phyloP scores from a whole-genome alignment of 2,797 vertebrate species.

The Crocidura indochinensis region DNA sequence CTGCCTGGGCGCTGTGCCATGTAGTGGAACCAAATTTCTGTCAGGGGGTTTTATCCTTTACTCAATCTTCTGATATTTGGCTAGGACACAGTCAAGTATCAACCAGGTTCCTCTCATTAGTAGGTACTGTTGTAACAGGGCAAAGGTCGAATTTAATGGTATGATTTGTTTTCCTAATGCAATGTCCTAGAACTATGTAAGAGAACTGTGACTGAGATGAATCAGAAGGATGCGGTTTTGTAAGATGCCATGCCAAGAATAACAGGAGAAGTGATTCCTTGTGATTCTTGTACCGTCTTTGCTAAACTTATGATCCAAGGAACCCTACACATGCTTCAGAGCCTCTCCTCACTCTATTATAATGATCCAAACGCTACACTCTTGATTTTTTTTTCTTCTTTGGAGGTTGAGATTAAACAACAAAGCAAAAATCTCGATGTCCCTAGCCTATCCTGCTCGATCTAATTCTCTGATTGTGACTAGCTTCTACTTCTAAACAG shows the following conservation, averaged over 20 bases:
- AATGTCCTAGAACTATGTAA: constrained; percentile 65
- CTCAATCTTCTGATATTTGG: constrained; percentile 75
- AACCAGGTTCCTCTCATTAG: constrained; percentile 69
- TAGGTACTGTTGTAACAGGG: background rate
- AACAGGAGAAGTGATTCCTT: constrained; percentile 69
- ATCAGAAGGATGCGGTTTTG: constrained; percentile 61
- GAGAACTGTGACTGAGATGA: constrained; percentile 61
- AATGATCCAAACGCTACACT: constrained; percentile 4
- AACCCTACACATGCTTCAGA: background rate
- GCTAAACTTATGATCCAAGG: constrained; percentile 39
- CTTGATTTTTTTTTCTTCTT: constrained; percentile 48
- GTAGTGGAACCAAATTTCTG: constrained; percentile 62
- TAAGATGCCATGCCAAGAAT: constrained; percentile 73
- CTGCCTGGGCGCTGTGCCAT: constrained; percentile 74
- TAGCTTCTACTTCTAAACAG: constrained; percentile 2
- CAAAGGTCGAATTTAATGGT: constrained; percentile 49
- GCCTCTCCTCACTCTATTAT: constrained; percentile 19
- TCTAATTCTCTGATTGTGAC: constrained; percentile 11
- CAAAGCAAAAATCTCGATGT: constrained; percentile 41
- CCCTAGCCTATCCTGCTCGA: background rate
- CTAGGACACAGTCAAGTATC: constrained; percentile 45
- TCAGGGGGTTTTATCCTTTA: constrained; percentile 82
- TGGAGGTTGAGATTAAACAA: background rate
- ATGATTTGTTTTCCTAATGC: constrained; percentile 71
- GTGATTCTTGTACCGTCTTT: constrained; percentile 32